Conservation (phyloP, 2,113 vertebrate species). For the Rhinolophus ferrumequinum region DNA sequence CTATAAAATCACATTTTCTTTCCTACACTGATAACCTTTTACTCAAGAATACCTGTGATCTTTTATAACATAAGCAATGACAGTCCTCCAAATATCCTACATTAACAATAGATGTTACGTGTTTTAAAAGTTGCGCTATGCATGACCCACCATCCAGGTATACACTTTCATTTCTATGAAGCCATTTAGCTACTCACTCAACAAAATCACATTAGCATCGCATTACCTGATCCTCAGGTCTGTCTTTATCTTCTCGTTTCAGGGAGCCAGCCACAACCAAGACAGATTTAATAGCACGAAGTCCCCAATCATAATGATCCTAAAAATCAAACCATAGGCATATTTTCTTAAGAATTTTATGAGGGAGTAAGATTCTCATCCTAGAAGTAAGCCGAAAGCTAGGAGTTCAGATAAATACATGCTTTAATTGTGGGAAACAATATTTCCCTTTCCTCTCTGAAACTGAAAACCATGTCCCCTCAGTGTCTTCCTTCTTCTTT, state of each 20-base stretch:
- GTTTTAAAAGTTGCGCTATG: background rate
- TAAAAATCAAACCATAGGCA: conserved; percentile 73
- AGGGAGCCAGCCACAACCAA: conserved; percentile 88
- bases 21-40: background rate
- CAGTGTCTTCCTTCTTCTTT: background rate
- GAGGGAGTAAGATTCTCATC: background rate
- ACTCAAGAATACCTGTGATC: background rate
- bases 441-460: background rate
- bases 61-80: background rate
- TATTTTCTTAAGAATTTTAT: background rate
- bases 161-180: background rate
- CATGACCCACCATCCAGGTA: background rate
- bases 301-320: conserved; percentile 90
- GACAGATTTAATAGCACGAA: conserved; percentile 89
- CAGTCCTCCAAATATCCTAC: background rate
- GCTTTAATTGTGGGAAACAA: background rate
- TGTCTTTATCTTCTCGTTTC: conserved; percentile 86
- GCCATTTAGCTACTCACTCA: background rate
- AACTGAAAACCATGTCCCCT: background rate
- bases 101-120: background rate
- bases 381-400: background rate
- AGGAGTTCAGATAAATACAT: background rate
- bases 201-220: background rate
- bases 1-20: conserved; percentile 27
- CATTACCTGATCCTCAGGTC: conserved; percentile 88